Evolutionary conservation across 2,113 vertebrate genomes (phyloP), one percentile per base, ranked within the genome.

Genomic region (Rhegmatorhina hoffmannsi): DNA sequence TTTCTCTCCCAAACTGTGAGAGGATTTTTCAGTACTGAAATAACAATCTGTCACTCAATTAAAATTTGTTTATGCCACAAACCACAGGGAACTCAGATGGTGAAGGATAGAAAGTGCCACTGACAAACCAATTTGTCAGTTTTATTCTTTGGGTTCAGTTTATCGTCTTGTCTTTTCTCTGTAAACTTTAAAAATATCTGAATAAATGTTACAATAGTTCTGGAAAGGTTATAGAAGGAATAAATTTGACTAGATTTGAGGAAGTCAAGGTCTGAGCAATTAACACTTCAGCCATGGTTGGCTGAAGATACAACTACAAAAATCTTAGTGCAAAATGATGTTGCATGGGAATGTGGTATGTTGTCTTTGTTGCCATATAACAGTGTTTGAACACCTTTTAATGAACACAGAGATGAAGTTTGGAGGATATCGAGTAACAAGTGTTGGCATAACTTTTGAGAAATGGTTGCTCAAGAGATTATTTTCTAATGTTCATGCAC

Each of bases 31-130:
- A 74, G 53, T 66, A 72, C 23, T 15, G 67, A 92, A 93, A 90
- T 77, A 95, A 75, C 92, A 95, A 90, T 96, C 92, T 97, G 95
- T 95, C 91, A 93, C 82, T 92, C 88, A 92, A 80, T 95, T 96
- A 90, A 90, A 92, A 84, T 95, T 77, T 92, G 40, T 89, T 90
- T 94, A 63, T 85, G 76, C 44, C 69, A 94, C 72, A 91, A 87
- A 96, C 44, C 40, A 90, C 25, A 6, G 72, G 66, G 67, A 90
- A 63, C 43, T 74, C 55, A 24, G 67, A 78, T 78, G 50, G 47
- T 78, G 66, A 85, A 74, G 20, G 49, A 66, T n/a, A 89, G 59
- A 68, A 80, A 64, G 36, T 72, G 34, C 40, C 56, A 72, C 33
- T 40, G 75, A 87, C 52, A 93, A 46, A 24, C 47, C 40, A 53